These are phyloP conservation scores for Chionis minor DNA, from an alignment of 2,113 vertebrate species.

Conservation along the genomic window DNA sequence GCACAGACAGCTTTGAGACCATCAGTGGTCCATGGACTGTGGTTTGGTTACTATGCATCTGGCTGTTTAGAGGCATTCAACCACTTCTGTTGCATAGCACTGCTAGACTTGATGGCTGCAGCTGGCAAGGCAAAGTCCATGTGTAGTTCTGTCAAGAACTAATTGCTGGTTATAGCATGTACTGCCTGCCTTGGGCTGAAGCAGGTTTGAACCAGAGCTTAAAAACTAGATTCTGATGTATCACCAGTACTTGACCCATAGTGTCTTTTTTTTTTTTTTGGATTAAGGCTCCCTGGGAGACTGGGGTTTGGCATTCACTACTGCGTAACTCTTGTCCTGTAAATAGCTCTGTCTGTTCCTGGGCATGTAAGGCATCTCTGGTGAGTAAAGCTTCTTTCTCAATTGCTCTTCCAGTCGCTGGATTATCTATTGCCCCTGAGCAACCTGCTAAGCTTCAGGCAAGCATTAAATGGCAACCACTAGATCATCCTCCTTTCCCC, in stretches of 20 bases:
- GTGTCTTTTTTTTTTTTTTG: background rate
- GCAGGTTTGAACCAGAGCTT: background rate
- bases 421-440: background rate
- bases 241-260: background rate
- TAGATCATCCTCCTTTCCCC: background rate
- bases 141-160: background rate
- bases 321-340: background rate
- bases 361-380: fast-evolving
- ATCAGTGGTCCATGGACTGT: too few relatives aligned
- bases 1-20: background rate
- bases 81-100: background rate
- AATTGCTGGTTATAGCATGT: fast-evolving
- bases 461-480: background rate
- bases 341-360: background rate
- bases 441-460: background rate
- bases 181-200: background rate
- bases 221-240: background rate
- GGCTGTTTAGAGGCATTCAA: background rate
- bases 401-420: background rate
- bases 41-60: background rate
- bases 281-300: background rate
- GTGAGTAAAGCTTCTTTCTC: background rate
- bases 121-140: fast-evolving
- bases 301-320: background rate
- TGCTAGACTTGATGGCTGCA: background rate